Evolutionary conservation across 2,888 invertebrate genomes (phyloP), one percentile per base, ranked within the genome.

Genomic region (Shargacucullia verbasci): DNA sequence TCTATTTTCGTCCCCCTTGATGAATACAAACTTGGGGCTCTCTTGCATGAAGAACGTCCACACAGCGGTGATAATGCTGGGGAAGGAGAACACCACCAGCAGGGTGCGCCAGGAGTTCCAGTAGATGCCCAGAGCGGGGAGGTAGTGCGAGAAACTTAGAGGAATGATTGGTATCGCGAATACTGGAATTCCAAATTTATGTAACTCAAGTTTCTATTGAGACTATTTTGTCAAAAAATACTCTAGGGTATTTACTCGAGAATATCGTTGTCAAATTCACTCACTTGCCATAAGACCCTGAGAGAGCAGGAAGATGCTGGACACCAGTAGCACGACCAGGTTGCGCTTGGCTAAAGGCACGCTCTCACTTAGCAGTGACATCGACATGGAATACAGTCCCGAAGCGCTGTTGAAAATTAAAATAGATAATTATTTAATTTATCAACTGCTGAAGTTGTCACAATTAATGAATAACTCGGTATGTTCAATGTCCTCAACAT

Each of bases 61-160:
- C 0, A 95, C 11, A 0, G 95, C 94, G 0, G 96, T 94, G 2
- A 96, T 45, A 0, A 97, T 59, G 53, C 95, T 94, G 0, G 97
- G 95, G 0, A 95, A n/a, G 0, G 95, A 95, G 78, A 96, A 95
- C 0, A 96, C 80, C 1, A 96, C 85, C n/a, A 97, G 80, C 64
- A 97, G 95, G 1, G 97, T 80, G n/a, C 97, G 92, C 97, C 97
- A 97, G 0, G 97, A 96, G 77, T 95, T 95, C 81, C 95, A 95
- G 15, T 87, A 86, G 70, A 96, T 86, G n/a, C 88, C 94, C 44
- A 95, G 77, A 0, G 88, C 59, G 0, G 85, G 75, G 0, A 90
- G 55, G 25, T 90, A 73, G 46, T 89, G 60, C 7, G 94, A 89
- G 70, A 94, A 86, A 1, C 80, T 70, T 0, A 94, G 66, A 0